Percentiles rank a stretch among this genome's conserved stretches.
Evolutionary conservation across 2,113 vertebrate species (phyloP).

Genomic region (Rhinoderma darwinii): DNA sequence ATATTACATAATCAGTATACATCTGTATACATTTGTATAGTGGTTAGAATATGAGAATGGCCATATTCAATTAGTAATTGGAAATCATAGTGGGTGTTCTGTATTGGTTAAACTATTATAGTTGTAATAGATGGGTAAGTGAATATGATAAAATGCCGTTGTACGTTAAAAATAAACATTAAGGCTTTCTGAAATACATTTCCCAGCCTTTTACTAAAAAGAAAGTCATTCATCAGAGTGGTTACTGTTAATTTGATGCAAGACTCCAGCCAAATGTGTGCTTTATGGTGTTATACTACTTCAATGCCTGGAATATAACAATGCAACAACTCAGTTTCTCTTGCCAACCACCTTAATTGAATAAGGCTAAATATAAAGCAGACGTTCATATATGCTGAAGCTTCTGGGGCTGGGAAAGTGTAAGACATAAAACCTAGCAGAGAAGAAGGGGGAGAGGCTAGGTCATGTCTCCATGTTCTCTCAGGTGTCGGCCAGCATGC

Average conservation of each 20-base stretch:
- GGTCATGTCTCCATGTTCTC: constrained; percentile 65
- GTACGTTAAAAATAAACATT: neutral
- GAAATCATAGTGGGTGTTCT: neutral
- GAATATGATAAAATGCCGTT: neutral
- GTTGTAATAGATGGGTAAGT: neutral
- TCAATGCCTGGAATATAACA: constrained; percentile 77
- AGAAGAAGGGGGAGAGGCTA: constrained; percentile 54
- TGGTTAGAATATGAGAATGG: no score
- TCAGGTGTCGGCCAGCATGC: constrained; percentile 77
- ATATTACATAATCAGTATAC: no score
- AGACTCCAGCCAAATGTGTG: constrained; percentile 65
- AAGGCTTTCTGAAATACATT: neutral
- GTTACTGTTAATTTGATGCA: constrained; percentile 60
- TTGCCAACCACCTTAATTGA: constrained; percentile 72
- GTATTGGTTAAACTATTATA: neutral
- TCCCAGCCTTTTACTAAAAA: neutral
- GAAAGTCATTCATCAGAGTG: constrained; percentile 14
- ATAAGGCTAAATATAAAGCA: constrained; percentile 73
- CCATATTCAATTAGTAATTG: neutral
- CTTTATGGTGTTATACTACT: constrained; percentile 70
- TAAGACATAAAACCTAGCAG: constrained; percentile 76
- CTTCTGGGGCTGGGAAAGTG: constrained; percentile 76
- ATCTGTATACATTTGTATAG: no score
- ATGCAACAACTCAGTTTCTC: constrained; percentile 74
- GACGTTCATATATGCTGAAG: constrained; percentile 65